Conservation (phyloP, 2,888 invertebrate species). For the Drosophila buzzatii region DNA sequence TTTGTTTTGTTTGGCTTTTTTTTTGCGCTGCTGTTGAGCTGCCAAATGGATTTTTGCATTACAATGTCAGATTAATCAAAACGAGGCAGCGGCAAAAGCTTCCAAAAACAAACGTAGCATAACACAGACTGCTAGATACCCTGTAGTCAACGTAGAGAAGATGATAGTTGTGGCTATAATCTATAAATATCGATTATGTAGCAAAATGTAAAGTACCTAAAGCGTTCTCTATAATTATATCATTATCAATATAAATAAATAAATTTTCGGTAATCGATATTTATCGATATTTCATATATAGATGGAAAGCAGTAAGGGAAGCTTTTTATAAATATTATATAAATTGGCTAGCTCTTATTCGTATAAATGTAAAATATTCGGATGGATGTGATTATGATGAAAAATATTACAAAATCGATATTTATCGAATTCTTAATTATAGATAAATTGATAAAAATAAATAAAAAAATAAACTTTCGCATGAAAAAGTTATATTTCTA, state of each 20-base stretch:
- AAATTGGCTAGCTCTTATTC: background rate
- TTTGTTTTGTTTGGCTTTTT: slow-evolving; percentile 49
- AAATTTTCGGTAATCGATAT: background rate
- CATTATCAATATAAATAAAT: too few species aligned
- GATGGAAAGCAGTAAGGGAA: too few species aligned
- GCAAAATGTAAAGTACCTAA: background rate
- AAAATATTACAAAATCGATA: background rate
- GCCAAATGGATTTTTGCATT: slow-evolving; percentile 81
- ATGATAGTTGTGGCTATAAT: too few species aligned
- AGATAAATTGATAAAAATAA: background rate
- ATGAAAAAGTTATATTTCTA: too few species aligned
- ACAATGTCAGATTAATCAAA: slow-evolving; percentile 82
- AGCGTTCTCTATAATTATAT: background rate
- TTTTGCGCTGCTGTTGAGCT: slow-evolving; percentile 53
- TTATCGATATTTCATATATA: background rate
- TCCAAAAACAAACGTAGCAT: slow-evolving; percentile 3
- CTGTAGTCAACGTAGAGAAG: background rate
- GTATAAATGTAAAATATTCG: background rate
- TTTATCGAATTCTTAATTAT: background rate
- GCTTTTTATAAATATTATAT: background rate
- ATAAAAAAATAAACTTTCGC: background rate
- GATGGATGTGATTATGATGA: too few species aligned
- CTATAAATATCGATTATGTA: background rate
- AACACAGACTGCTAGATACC: slow-evolving; percentile 11
- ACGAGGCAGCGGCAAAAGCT: slow-evolving; percentile 64